Percentiles rank a stretch among this genome's conserved stretches.
phyloP scores from a whole-genome alignment of 2,888 invertebrate species.

The Rhagonycha fulva region DNA sequence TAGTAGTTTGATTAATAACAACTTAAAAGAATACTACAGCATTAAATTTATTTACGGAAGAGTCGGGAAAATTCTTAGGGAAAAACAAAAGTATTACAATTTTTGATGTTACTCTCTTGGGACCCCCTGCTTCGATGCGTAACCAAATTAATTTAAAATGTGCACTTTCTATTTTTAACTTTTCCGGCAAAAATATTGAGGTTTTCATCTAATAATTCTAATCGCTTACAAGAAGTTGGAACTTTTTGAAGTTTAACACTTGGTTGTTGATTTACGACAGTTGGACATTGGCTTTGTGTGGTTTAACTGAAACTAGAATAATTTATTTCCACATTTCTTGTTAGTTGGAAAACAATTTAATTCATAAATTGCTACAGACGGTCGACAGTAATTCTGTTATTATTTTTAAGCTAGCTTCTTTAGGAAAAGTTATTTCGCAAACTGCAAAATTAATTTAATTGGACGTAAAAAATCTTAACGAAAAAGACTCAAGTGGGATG shows the following conservation, averaged over 20 bases:
- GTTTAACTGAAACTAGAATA: constrained; percentile 10
- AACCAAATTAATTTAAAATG: neutral
- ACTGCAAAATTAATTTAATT: neutral
- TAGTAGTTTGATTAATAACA: neutral
- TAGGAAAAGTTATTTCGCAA: neutral
- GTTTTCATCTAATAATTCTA: neutral
- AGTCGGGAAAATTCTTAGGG: neutral
- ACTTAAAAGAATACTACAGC: neutral
- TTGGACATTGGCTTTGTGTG: constrained; percentile 13
- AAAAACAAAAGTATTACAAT: neutral
- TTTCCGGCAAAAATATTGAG: neutral
- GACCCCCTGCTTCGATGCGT: neutral
- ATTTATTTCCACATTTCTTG: constrained; percentile 8
- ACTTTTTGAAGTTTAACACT: constrained; percentile 2
- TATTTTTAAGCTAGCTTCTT: neutral
- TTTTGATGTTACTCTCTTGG: neutral
- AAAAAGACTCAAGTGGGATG: constrained; percentile 2
- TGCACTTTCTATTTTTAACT: neutral
- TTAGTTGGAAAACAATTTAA: neutral
- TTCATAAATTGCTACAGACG: neutral
- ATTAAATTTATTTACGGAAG: neutral
- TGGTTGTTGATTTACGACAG: constrained; percentile 5
- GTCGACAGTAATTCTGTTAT: neutral
- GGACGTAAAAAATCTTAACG: neutral
- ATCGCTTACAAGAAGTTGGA: neutral